These are phyloP conservation scores for Dryoscopus gambensis DNA, from an alignment of 2,113 vertebrate genomes.

Conservation along the genomic window DNA sequence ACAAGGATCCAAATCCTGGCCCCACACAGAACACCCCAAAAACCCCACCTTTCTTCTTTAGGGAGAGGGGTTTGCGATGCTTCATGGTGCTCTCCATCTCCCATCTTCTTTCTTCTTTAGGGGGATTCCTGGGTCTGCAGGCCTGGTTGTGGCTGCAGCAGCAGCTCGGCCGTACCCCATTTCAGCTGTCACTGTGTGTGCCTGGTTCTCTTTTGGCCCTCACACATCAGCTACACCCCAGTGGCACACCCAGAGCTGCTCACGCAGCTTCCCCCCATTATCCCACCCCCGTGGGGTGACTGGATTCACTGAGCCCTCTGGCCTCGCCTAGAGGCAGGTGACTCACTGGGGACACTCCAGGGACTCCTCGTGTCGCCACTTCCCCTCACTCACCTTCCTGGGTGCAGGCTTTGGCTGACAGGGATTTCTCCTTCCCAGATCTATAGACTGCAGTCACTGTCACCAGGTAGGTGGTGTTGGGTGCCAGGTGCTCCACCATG, in stretches of 20 bases:
- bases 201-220: neutral
- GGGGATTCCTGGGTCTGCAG: neutral
- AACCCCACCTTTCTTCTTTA: neutral
- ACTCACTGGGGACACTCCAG: neutral
- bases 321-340: neutral
- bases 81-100: neutral
- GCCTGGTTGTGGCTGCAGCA: neutral
- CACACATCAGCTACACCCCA: neutral
- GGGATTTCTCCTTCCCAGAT: conserved; percentile 82
- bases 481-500: conserved; percentile 78
- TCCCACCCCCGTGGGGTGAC: neutral
- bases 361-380: neutral
- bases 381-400: conserved; percentile 71
- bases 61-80: neutral
- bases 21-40: neutral
- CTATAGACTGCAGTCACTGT: conserved; percentile 81
- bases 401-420: conserved; percentile 91
- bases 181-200: fast-evolving
- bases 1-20: neutral
- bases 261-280: neutral
- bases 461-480: conserved; percentile 88
- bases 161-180: neutral
- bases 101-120: neutral
- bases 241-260: neutral
- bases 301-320: neutral